A percentile compares a stretch with the other conserved stretches of the same genome.
These are phyloP conservation scores for Leuctra nigra DNA, from an alignment of 2,888 invertebrate genomes.

Conservation along the genomic window DNA sequence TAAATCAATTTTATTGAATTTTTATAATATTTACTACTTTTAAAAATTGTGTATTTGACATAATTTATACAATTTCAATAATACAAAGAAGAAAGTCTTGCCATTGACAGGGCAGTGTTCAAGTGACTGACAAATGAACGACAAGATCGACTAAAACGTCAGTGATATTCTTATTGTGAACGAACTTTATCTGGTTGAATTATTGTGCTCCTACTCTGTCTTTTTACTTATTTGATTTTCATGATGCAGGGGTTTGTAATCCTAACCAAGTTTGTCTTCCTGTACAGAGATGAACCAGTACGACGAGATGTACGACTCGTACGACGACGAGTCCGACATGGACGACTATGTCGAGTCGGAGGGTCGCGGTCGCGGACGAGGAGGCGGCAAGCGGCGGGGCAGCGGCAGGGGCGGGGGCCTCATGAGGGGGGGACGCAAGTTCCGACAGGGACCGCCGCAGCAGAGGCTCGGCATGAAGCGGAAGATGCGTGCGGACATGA, in stretches of 20 bases:
- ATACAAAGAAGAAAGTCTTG: too few relatives aligned
- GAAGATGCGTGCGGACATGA: conserved; percentile 46
- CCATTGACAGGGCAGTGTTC: too few relatives aligned
- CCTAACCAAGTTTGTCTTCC: background rate
- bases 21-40: too few relatives aligned
- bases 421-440: background rate
- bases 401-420: background rate
- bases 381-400: background rate
- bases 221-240: too few relatives aligned
- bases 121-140: too few relatives aligned
- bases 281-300: conserved; percentile 11
- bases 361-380: background rate
- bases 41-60: too few relatives aligned
- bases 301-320: conserved; percentile 23
- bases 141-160: too few relatives aligned
- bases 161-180: too few relatives aligned
- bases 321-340: conserved; percentile 21
- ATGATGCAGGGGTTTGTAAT: background rate
- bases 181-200: too few relatives aligned
- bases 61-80: too few relatives aligned
- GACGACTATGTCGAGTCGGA: background rate
- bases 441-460: background rate
- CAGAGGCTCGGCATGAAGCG: conserved; percentile 29
- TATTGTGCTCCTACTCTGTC: too few relatives aligned
- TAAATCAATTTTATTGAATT: too few relatives aligned